Conservation (phyloP, 2,797 vertebrate species). For the Atherinosoma microstoma region DNA sequence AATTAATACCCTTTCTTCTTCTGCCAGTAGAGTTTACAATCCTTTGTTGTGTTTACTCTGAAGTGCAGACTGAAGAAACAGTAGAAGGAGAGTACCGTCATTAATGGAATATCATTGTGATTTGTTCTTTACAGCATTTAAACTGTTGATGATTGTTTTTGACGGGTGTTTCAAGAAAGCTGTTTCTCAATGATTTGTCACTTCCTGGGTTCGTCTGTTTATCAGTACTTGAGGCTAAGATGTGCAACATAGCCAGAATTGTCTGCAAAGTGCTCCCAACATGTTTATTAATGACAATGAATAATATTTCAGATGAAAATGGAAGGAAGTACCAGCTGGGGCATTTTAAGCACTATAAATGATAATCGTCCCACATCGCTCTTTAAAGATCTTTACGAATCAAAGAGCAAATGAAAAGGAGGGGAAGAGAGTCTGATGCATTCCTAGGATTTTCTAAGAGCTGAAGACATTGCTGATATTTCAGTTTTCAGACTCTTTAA, state of each 20-base stretch:
- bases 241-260: conserved; percentile 50
- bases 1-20: conserved; percentile 79
- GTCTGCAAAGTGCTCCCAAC: conserved; percentile 55
- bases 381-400: conserved; percentile 68
- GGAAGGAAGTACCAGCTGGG: conserved; percentile 59
- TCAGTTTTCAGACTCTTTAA: conserved; percentile 26
- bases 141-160: conserved; percentile 60
- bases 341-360: conserved; percentile 78
- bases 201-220: conserved; percentile 60
- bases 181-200: conserved; percentile 68
- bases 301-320: conserved; percentile 72
- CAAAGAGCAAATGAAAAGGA: conserved; percentile 64
- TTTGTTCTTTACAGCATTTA: conserved; percentile 49
- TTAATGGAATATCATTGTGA: conserved; percentile 50
- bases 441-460: conserved; percentile 31
- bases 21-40: conserved; percentile 72
- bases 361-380: conserved; percentile 74
- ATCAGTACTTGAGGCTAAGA: conserved; percentile 58
- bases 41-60: conserved; percentile 67
- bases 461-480: conserved; percentile 42
- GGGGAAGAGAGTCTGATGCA: conserved; percentile 44
- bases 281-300: conserved; percentile 73
- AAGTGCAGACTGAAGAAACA: conserved; percentile 49
- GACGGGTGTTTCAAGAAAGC: conserved; percentile 35
- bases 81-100: conserved; percentile 45